Conservation (phyloP, 53 echinoderm and acorn worm genomes). For the Stichopus horrens region DNA sequence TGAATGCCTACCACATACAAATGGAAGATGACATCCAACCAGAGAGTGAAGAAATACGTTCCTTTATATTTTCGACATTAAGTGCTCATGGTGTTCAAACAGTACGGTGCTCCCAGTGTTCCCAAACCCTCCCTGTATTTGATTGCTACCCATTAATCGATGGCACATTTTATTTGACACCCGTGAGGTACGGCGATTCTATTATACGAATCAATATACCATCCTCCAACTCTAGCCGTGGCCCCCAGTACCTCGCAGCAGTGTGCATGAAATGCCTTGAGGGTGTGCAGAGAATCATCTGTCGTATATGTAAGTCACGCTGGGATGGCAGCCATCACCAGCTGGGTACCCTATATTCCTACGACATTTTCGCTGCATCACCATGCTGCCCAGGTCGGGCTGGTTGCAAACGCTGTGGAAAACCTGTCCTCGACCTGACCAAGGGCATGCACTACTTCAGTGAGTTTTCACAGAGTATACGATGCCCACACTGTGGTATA, state of each 20-base stretch:
- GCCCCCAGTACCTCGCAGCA: constrained; percentile 83
- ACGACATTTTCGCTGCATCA: constrained; percentile 96
- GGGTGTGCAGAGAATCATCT: constrained; percentile 89
- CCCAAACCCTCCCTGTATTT: constrained; percentile 82
- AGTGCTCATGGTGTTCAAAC: constrained; percentile 72
- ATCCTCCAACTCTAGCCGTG: constrained; percentile 46
- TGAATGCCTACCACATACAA: constrained; percentile 97
- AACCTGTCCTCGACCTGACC: constrained; percentile 90
- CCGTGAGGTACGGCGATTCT: constrained; percentile 84
- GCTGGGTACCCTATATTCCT: constrained; percentile 96
- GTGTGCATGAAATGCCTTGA: constrained; percentile 99
- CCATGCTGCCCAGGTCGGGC: constrained; percentile 98
- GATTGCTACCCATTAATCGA: constrained; percentile 97
- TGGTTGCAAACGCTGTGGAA: constrained; percentile 93
- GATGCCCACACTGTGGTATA: constrained; percentile 95
- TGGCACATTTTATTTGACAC: constrained; percentile 95
- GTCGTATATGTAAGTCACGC: constrained; percentile 95
- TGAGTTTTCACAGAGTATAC: constrained; percentile 95
- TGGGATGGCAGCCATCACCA: constrained; percentile 99
- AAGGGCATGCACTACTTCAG: constrained; percentile 97
- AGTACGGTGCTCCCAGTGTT: constrained; percentile 85
- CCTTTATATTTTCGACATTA: constrained; percentile 84
- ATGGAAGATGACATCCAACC: constrained; percentile 93
- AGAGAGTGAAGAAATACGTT: constrained; percentile 90
- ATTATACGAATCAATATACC: constrained; percentile 75